Conservation (phyloP, 2,113 vertebrate genomes). For the Pelecanoides urinatrix region DNA sequence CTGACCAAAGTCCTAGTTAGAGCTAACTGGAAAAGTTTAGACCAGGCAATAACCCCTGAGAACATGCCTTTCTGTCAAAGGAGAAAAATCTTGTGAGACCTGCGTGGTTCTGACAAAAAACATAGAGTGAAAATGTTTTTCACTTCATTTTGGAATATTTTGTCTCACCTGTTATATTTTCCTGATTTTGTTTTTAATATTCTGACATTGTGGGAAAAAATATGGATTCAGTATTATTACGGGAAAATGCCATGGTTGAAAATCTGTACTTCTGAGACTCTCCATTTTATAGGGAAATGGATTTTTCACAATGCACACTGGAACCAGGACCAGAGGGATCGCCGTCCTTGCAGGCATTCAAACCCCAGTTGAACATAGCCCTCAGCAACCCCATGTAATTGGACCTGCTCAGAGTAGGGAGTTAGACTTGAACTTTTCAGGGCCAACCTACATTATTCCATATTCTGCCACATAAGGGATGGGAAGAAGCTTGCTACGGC, state of each 20-base stretch:
- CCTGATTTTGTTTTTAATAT: background rate
- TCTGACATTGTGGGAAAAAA: background rate
- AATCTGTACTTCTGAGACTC: background rate
- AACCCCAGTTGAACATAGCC: background rate
- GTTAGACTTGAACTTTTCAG: background rate
- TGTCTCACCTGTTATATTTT: background rate
- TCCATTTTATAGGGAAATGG: background rate
- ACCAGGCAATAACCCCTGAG: background rate
- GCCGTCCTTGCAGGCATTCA: background rate
- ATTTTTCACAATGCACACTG: background rate
- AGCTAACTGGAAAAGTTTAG: background rate
- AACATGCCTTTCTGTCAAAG: background rate
- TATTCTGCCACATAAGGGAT: background rate
- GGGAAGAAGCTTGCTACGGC: background rate
- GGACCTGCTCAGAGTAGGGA: background rate
- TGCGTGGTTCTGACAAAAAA: background rate
- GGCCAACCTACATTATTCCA: background rate
- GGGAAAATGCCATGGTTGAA: background rate
- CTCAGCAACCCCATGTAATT: background rate
- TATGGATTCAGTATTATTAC: background rate
- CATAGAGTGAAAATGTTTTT: background rate
- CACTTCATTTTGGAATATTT: background rate
- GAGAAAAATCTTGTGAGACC: background rate
- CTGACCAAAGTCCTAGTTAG: background rate
- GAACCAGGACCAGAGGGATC: background rate